Evolutionary conservation across 2,888 invertebrate genomes (phyloP), one percentile per base, ranked within the genome.

Genomic region (Lathronympha strigana): DNA sequence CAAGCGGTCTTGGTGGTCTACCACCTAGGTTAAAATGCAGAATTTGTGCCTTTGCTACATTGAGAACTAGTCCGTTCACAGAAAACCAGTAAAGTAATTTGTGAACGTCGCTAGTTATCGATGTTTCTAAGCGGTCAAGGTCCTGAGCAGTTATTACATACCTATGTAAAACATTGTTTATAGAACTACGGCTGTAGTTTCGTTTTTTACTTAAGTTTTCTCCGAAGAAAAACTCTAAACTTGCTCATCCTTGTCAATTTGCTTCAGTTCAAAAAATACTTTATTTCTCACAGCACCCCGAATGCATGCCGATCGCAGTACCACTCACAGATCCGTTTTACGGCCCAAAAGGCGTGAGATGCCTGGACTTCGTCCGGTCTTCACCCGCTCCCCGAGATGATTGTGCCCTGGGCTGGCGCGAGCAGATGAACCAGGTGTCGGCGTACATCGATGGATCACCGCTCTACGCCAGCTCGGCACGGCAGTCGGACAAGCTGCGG

Each of bases 371-470:
- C 80, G 93, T 96, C 19, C 92, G 97, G 0, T 97, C 97, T 9
- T 95, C 96, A 0, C 95, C 97, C 0, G 95, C 97, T 0, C 96
- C 97, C 1, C 91, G 95, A 2, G 94, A 95, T 49, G 95, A 96
- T 81, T 97, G 97, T 77, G 93, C 95, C 6, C 90, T 97, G 13
- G 97, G 97, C 9, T 96, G 96, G 92, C 92, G 97, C 1, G 97
- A 97, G 76, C 97, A 97, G 84, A 94, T 97, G 66, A 96, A 97
- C 82, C 97, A 97, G 80, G 92, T 96, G 3, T 97, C 97, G 0
- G 95, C 96, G 0, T 97, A 93, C 77, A 92, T 97, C 6, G 97
- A 97, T 72, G 97, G 94, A 0, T 97, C 97, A 0, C 95, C 95
- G 25, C 93, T 97, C 4, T 97, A 97, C 77, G 96, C 96, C 43